Conservation (phyloP, 2,888 invertebrate species). For the Taphrorychus bicolor region DNA sequence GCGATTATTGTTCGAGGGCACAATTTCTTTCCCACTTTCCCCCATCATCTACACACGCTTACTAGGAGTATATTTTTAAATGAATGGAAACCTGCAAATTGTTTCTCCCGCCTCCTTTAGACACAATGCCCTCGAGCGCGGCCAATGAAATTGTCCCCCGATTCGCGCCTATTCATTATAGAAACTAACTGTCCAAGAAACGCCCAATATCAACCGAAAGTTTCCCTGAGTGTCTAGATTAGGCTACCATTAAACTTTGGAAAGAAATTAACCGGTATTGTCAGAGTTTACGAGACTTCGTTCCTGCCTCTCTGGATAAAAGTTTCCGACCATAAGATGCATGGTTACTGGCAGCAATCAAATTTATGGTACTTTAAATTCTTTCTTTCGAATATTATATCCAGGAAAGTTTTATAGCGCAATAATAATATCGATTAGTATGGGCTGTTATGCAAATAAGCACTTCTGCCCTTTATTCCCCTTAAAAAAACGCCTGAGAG, state of each 20-base stretch:
- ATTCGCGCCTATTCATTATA: not conserved
- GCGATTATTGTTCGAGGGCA: constrained; percentile 14
- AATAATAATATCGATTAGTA: not conserved
- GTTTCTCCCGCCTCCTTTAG: not conserved
- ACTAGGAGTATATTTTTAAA: not conserved
- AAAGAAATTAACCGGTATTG: constrained; percentile 34
- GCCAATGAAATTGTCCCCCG: not conserved
- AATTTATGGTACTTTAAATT: constrained; percentile 34
- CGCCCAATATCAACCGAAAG: constrained; percentile 12
- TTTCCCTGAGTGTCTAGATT: constrained; percentile 25
- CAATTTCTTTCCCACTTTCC: not conserved
- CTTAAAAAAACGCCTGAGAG: too few species aligned
- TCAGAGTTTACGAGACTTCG: constrained; percentile 35
- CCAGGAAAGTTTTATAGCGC: not conserved
- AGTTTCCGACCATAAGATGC: constrained; percentile 32
- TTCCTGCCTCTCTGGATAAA: constrained; percentile 22
- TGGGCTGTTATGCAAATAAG: not conserved
- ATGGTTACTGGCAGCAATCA: constrained; percentile 33
- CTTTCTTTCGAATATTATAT: constrained; percentile 11
- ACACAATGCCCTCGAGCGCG: not conserved
- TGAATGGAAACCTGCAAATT: not conserved
- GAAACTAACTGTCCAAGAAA: not conserved
- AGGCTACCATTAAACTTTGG: constrained; percentile 21
- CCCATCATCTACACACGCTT: not conserved
- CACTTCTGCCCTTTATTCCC: not conserved